Base-by-base conservation (phyloP, 2,797 vertebrate species). In the Nyctibius grandis region DNA sequence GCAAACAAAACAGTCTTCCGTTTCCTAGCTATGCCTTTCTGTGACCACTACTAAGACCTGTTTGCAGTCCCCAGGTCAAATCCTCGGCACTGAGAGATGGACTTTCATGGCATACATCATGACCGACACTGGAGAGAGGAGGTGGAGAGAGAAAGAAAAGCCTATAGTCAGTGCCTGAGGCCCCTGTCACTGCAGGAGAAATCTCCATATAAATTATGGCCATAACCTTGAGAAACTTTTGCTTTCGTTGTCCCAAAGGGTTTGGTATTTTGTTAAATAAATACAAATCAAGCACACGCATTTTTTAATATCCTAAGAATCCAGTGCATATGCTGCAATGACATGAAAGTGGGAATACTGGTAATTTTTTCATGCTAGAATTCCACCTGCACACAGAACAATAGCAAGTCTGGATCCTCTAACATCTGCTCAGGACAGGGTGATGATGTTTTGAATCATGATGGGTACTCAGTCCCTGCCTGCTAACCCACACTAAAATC, bases 231-330 rank as follows among this genome's bases (percentile, higher is more conserved):
- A 42, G 63, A 91, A 95, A 91, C 34, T 88, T 68, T 78, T 77
- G 33, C 28, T 74, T 79, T 90, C 80, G 15, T 33, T 93, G 31
- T 89, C 84, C 70, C 84, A 80, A 51, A 77, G 56, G 67, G 12
- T n/a, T 86, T 69, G 31, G 4, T 53, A 47, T 77, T 85, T 70
- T 93, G 12, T 85, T 87, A 70, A 87, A 87, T 61, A 94, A 79
- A 48, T 28, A 82, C 29, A 34, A 95, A 95, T 74, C 70, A 88
- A 70, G 51, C 9, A 81, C 3, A 8, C 7, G 9, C 18, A 12
- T 47, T 76, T 96, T 95, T 87, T 90, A 88, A 76, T 82, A 90
- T 86, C 59, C 50, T 57, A 67, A 81, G 44, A 69, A 93, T 91
- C 85, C 34, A n/a, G 21, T 47, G 18, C 7, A 2, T 51, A 48